Base-by-base conservation (phyloP, 2,797 vertebrate species). In the Oryzias dopingdopingensis region DNA sequence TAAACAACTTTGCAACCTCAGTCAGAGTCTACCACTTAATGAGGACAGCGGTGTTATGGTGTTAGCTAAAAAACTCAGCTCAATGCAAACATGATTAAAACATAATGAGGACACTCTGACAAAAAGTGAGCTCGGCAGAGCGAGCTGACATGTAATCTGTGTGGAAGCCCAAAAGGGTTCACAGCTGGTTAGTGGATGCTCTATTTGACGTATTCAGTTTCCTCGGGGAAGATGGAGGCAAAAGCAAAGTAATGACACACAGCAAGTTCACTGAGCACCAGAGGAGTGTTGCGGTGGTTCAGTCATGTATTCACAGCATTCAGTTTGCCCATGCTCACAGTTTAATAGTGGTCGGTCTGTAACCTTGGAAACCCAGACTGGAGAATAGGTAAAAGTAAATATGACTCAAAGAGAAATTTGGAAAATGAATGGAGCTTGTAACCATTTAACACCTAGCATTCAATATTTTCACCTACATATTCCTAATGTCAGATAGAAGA, bases 321-420 rank as follows among this genome's bases (percentile, higher is more conserved):
- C 47, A 24, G 76, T 56, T 71, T 82, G 64, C 67, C 76, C 65
- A 67, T 67, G 71, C 64, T 65, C 59, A 67, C 55, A 72, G 74
- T 69, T 79, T 78, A 87, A 82, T 80, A 51, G 74, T 78, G 57
- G 77, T 66, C 80, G 63, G 70, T 71, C 63, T 70, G 85, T 89
- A 84, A 89, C 87, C 86, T 74, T 87, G 81, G 83, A 67, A 87
- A 88, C 87, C 65, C 45, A 58, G 52, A 46, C 65, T 66, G 18
- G 32, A 65, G 57, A 46, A 41, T 15, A 42, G 32, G 10, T 3
- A 12, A 37, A 37, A 37, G 8, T 12, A 37, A 13, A 12, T 60
- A 69, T 50, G 55, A 60, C 56, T 63, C 17, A 47, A 66, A 66
- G 65, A 52, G 22, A 20, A 32, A 8, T 55, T 73, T 45, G n/a